A percentile compares a stretch with the other conserved stretches of the same genome.
phyloP scores from a whole-genome alignment of 2,797 vertebrate genomes.

The Hydrophis major region DNA sequence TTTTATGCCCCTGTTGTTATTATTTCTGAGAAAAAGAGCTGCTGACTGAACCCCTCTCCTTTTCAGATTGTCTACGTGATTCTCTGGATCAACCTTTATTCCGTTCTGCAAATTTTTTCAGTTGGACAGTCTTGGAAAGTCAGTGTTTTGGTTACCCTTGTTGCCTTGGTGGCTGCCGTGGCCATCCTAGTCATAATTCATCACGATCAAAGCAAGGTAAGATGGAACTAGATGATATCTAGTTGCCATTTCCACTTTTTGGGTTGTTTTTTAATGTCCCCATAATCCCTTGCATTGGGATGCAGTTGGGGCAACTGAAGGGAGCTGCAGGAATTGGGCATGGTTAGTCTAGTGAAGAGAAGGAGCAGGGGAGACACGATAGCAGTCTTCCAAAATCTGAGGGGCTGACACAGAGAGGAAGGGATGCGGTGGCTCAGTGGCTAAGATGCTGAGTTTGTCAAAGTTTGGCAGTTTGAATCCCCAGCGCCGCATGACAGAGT shows the following conservation, averaged over 20 bases:
- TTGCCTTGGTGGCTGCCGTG: constrained; percentile 52
- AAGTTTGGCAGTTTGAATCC: too few relatives aligned
- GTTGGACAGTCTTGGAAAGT: constrained; percentile 64
- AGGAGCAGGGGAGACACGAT: too few relatives aligned
- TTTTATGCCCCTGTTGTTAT: neutral
- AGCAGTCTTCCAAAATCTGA: too few relatives aligned
- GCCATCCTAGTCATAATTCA: constrained; percentile 63
- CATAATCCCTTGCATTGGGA: too few relatives aligned
- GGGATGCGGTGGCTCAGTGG: too few relatives aligned
- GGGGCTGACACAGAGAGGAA: too few relatives aligned
- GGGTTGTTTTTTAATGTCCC: too few relatives aligned
- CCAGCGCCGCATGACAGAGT: accelerated
- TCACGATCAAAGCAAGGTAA: constrained; percentile 68
- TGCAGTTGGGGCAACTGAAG: too few relatives aligned
- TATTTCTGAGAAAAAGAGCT: neutral
- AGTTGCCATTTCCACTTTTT: neutral
- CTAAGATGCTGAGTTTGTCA: too few relatives aligned
- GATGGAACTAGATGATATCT: neutral
- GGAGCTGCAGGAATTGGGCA: too few relatives aligned
- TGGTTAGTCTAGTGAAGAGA: too few relatives aligned
- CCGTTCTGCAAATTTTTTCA: constrained; percentile 66
- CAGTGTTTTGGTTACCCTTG: constrained; percentile 66
- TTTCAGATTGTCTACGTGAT: constrained; percentile 72
- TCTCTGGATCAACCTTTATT: constrained; percentile 76
- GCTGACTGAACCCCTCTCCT: neutral